phyloP scores from a whole-genome alignment of 2,797 vertebrate species.

The Pipistrellus nathusii region DNA sequence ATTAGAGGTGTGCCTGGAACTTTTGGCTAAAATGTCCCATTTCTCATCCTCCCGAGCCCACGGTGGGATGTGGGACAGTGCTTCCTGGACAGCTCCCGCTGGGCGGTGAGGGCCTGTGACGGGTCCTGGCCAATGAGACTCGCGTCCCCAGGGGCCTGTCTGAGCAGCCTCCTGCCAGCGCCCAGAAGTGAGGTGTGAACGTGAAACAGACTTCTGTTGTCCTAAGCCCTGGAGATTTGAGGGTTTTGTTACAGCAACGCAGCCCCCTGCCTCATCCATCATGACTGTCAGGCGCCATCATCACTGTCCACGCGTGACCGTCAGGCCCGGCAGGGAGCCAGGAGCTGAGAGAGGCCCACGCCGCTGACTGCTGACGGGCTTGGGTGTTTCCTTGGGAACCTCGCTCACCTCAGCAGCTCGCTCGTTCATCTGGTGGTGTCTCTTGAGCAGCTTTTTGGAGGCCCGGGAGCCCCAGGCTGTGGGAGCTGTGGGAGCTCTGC shows the following conservation, averaged over 20 bases:
- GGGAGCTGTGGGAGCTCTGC: background rate
- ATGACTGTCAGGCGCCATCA: accelerated
- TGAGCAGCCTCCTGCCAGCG: slow-evolving; percentile 50
- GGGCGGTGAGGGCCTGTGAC: background rate
- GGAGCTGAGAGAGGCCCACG: background rate
- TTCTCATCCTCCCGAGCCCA: background rate
- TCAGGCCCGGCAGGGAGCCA: no score
- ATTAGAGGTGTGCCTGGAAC: background rate
- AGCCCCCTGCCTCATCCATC: background rate
- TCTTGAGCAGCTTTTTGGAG: background rate
- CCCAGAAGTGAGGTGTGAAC: accelerated
- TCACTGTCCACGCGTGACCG: background rate
- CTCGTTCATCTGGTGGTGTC: background rate
- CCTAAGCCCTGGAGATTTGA: background rate
- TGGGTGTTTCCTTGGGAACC: background rate
- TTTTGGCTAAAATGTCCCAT: background rate
- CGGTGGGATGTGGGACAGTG: background rate
- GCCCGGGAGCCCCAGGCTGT: background rate
- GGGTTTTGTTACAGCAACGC: background rate
- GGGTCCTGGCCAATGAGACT: background rate
- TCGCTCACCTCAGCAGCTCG: background rate
- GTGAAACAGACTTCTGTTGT: background rate
- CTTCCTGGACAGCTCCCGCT: background rate
- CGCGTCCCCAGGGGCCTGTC: slow-evolving; percentile 64
- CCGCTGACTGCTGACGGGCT: background rate